A percentile compares a stretch with the other conserved stretches of the same genome.
Conservation (phyloP, 2,797 vertebrate species). For the Scomberomorus guttatus region DNA sequence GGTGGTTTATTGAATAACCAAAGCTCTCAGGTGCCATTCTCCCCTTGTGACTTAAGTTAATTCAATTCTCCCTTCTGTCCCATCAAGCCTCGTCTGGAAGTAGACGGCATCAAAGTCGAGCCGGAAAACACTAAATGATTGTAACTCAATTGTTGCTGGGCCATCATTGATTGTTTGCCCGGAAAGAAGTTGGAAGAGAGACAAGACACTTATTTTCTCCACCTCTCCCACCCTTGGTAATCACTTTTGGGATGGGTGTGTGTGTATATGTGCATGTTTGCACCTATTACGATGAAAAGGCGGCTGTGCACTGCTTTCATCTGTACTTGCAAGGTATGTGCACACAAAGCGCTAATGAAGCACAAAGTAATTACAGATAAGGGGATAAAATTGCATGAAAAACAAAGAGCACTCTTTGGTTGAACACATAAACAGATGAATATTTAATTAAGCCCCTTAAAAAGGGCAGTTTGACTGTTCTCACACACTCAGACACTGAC, state of each 20-base stretch:
- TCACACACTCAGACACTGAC: slow-evolving; percentile 14
- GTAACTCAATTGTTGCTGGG: slow-evolving; percentile 83
- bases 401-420: slow-evolving; percentile 28
- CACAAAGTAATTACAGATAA: slow-evolving; percentile 20
- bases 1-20: slow-evolving; percentile 79
- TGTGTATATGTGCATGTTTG: slow-evolving; percentile 45
- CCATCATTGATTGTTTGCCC: slow-evolving; percentile 82
- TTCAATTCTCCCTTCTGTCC: slow-evolving; percentile 77
- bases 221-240: slow-evolving; percentile 65
- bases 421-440: slow-evolving; percentile 34
- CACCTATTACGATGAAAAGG: slow-evolving; percentile 50
- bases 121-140: slow-evolving; percentile 82
- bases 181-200: slow-evolving; percentile 79
- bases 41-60: slow-evolving; percentile 78
- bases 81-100: slow-evolving; percentile 75
- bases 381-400: slow-evolving; percentile 25
- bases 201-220: slow-evolving; percentile 78
- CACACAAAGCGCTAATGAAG: slow-evolving; percentile 36
- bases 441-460: slow-evolving; percentile 32
- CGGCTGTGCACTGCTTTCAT: slow-evolving; percentile 26
- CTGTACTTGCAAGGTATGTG: slow-evolving; percentile 27
- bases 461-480: slow-evolving; percentile 6
- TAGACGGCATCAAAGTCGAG: slow-evolving; percentile 77
- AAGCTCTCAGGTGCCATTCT: slow-evolving; percentile 81
- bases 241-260: slow-evolving; percentile 60